Conservation (phyloP, 2,888 invertebrate genomes). For the Hyppa rectilinea region DNA sequence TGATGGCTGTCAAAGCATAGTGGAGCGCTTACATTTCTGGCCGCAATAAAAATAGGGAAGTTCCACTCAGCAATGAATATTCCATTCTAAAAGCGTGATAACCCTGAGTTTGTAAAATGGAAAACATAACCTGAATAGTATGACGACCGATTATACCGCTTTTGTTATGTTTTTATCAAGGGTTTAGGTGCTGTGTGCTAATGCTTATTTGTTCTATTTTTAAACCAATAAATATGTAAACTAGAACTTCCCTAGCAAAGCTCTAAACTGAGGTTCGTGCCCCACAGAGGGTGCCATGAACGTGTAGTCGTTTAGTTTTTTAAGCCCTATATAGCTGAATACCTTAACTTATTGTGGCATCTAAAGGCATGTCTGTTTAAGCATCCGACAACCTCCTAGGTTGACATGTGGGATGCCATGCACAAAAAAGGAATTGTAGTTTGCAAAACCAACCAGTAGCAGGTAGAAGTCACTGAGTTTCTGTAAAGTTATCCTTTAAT, state of each 20-base stretch:
- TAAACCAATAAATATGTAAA: conserved; percentile 13
- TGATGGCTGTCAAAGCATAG: too few relatives aligned
- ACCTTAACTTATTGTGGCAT: too few relatives aligned
- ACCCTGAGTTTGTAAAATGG: conserved; percentile 60
- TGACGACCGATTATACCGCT: conserved; percentile 69
- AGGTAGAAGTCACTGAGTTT: background rate
- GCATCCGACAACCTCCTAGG: too few relatives aligned
- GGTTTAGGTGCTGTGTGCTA: conserved; percentile 61
- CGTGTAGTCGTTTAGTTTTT: too few relatives aligned
- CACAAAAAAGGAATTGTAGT: too few relatives aligned
- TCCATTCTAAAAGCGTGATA: conserved; percentile 21
- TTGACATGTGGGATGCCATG: too few relatives aligned
- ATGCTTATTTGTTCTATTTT: conserved; percentile 40
- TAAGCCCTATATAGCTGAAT: too few relatives aligned
- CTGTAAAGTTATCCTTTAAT: background rate
- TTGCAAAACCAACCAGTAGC: too few relatives aligned
- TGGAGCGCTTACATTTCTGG: background rate
- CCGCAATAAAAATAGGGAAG: background rate
- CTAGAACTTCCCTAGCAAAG: too few relatives aligned
- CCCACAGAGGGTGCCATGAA: too few relatives aligned
- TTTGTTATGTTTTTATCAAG: conserved; percentile 78
- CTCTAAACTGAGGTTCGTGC: too few relatives aligned
- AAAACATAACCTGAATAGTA: conserved; percentile 70
- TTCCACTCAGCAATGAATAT: background rate
- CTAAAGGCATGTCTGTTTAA: too few relatives aligned